Base-by-base conservation (phyloP, 37 sponge, comb jelly and placozoan genomes). In the Hexactinellida sp. region DNA sequence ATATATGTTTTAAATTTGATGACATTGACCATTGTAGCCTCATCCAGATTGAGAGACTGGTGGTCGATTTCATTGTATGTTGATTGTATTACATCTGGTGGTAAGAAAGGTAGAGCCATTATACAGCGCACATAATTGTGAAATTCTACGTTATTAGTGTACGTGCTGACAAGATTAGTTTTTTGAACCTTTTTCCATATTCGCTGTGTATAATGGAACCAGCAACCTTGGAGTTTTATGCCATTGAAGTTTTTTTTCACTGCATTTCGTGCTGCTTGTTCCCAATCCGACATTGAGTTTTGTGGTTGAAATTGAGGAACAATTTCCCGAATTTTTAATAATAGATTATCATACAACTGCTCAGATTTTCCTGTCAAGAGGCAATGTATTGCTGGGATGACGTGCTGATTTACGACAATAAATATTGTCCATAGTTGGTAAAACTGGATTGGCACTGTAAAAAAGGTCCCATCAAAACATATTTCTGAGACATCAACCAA, bases 361-460 rank as follows among this genome's bases (percentile, higher is more conserved):
- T 47, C 52, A 47, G 52, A 47, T 47, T 47, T 47, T 19, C 52
- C 52, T 47, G 52, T 47, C 52, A 47, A 47, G 52, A 47, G 52
- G 76, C 76, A 63, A 28, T 63, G 76, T 63, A 63, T 63, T 25
- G 32, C 76, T 25, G 76, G 76, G 28, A 63, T 10, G 30, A n/a
- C 13, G 76, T 63, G 76, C 30, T n/a, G 21, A 25, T n/a, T n/a
- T n/a, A 63, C 76, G 1, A n/a, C 21, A 63, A 63, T 63, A n/a
- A 63, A 63, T 10, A 63, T 63, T 10, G 76, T 63, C 76, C 76
- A 63, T 23, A 63, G 30, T n/a, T 63, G 76, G 30, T 63, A 63
- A 63, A 63, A 63, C 30, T 63, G 76, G 5, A 63, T 63, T 10
- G 76, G 76, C 32, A 63, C 76, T n/a, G 76, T 63, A 63, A 63